These are phyloP conservation scores for Papilio gigon DNA, from an alignment of 2,888 invertebrate species.

Conservation along the genomic window DNA sequence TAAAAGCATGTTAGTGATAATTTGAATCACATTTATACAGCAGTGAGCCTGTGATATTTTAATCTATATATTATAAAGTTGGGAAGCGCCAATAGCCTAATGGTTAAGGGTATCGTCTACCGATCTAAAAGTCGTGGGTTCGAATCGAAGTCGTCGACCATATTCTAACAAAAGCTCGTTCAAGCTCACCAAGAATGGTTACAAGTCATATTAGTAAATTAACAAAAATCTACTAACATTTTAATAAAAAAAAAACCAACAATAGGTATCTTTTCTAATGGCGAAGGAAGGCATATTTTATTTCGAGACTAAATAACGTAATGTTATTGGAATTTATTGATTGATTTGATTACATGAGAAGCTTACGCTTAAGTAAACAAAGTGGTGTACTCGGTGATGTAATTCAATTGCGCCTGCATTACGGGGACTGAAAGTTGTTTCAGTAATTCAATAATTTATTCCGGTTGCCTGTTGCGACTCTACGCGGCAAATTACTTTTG, in stretches of 20 bases:
- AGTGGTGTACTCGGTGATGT: conserved; percentile 27
- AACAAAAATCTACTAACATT: too few relatives aligned
- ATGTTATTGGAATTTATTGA: conserved; percentile 16
- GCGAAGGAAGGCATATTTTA: neutral
- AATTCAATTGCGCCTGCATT: conserved; percentile 33
- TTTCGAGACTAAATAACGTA: neutral
- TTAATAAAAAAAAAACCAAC: too few relatives aligned
- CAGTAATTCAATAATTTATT: conserved; percentile 33
- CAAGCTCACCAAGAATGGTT: too few relatives aligned
- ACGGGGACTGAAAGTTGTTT: conserved; percentile 31
- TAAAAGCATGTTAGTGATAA: too few relatives aligned
- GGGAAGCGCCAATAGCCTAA: too few relatives aligned
- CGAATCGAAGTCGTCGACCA: too few relatives aligned
- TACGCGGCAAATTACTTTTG: conserved; percentile 21
- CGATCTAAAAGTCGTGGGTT: too few relatives aligned
- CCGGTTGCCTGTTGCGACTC: conserved; percentile 6
- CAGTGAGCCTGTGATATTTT: too few relatives aligned
- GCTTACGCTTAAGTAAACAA: conserved; percentile 35
- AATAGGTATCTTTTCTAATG: neutral
- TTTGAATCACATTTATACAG: neutral
- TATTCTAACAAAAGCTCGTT: too few relatives aligned
- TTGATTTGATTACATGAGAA: conserved; percentile 17
- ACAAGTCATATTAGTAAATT: too few relatives aligned
- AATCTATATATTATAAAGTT: too few relatives aligned
- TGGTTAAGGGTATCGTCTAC: too few relatives aligned